Evolutionary conservation across 2,797 vertebrate species (phyloP).

Genomic region (Chloroceryle inda): DNA sequence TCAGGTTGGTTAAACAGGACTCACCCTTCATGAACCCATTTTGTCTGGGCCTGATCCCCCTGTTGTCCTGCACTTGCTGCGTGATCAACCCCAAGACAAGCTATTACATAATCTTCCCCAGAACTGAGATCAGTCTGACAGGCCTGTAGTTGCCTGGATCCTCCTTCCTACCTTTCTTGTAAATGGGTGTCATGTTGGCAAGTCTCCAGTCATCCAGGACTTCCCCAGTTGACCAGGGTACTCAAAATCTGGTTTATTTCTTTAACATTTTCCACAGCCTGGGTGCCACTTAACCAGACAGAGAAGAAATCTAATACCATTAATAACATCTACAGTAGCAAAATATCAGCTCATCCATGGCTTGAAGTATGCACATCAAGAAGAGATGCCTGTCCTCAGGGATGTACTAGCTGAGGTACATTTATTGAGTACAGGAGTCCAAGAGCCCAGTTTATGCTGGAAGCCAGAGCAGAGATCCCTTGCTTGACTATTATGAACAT

Average conservation of each 20-base stretch:
- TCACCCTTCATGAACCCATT: too few relatives aligned
- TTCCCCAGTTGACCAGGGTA: neutral
- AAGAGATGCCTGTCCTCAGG: neutral
- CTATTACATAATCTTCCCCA: too few relatives aligned
- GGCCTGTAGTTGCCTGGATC: too few relatives aligned
- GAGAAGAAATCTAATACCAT: neutral
- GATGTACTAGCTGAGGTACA: neutral
- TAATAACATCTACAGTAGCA: accelerated
- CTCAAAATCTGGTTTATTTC: neutral
- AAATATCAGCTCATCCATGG: neutral
- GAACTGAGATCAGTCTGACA: too few relatives aligned
- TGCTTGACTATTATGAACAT: neutral
- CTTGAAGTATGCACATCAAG: neutral
- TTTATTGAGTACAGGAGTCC: neutral
- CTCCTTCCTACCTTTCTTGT: too few relatives aligned
- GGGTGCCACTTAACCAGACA: neutral
- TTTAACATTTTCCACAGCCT: neutral
- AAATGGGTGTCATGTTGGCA: too few relatives aligned
- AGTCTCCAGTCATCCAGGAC: too few relatives aligned
- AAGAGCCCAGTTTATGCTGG: neutral
- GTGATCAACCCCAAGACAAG: too few relatives aligned
- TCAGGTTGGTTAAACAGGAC: too few relatives aligned
- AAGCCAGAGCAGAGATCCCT: neutral
- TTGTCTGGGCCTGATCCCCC: too few relatives aligned
- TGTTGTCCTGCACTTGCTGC: too few relatives aligned